Percentiles rank a stretch among this genome's conserved stretches.
Conservation (phyloP, 2,113 vertebrate genomes). For the Petaurus breviceps region DNA sequence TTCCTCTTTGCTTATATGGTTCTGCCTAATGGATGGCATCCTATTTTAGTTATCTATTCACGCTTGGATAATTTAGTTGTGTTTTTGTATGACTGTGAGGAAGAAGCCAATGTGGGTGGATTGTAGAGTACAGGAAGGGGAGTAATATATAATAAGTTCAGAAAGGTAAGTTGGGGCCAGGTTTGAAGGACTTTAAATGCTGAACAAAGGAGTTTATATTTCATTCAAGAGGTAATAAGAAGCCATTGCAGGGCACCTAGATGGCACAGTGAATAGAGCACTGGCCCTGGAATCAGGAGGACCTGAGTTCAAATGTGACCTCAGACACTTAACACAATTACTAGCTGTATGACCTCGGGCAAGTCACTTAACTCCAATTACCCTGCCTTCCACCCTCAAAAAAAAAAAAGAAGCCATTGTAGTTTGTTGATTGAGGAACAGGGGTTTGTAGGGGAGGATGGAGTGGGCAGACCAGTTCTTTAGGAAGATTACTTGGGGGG, state of each 20-base stretch:
- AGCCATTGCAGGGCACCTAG: not conserved
- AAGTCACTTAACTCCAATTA: too few relatives aligned
- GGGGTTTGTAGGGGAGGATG: not conserved
- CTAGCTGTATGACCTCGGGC: too few relatives aligned
- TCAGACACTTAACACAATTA: too few relatives aligned
- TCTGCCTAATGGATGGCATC: not conserved
- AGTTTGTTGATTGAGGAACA: not conserved
- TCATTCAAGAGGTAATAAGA: not conserved
- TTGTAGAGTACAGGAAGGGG: not conserved
- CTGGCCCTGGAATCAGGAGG: too few relatives aligned
- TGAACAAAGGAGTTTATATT: not conserved
- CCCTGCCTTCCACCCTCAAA: too few relatives aligned
- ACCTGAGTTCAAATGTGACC: too few relatives aligned
- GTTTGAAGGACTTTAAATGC: not conserved
- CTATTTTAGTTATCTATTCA: not conserved
- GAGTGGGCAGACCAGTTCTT: not conserved
- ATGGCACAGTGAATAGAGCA: too few relatives aligned
- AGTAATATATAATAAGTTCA: not conserved
- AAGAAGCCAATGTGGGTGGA: not conserved
- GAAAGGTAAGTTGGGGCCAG: not conserved
- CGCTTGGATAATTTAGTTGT: not conserved
- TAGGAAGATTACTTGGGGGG: not conserved
- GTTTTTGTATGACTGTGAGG: not conserved
- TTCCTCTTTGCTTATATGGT: not conserved
- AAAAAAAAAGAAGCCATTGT: not conserved